Evolutionary conservation across 2,888 invertebrate species (phyloP).

Genomic region (Noctua janthe): DNA sequence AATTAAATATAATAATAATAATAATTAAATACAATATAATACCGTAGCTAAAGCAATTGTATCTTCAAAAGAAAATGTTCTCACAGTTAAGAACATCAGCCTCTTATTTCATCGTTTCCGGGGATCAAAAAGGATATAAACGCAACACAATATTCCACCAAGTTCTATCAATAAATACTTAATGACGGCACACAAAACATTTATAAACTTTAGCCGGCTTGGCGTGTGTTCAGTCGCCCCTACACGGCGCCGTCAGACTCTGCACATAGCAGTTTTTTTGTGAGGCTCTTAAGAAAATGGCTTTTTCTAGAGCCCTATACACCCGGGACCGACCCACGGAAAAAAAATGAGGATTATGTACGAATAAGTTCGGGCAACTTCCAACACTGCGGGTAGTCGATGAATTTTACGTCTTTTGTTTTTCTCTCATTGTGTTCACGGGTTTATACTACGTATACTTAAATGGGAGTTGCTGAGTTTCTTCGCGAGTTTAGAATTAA

Average conservation of each 20-base stretch:
- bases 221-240: conserved; percentile 28
- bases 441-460: conserved; percentile 36
- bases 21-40: neutral
- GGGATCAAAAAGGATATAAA: conserved; percentile 20
- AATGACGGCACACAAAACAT: conserved; percentile 35
- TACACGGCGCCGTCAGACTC: conserved; percentile 31
- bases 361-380: conserved; percentile 61
- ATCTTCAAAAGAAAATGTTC: neutral
- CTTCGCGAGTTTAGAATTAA: conserved; percentile 53
- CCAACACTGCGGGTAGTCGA: conserved; percentile 49
- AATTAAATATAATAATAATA: no score
- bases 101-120: conserved; percentile 14
- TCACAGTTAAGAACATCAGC: neutral
- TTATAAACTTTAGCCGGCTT: conserved; percentile 26
- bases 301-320: conserved; percentile 66
- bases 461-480: conserved; percentile 57
- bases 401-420: conserved; percentile 61
- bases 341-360: conserved; percentile 65
- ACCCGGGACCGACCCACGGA: conserved; percentile 63
- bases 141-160: neutral
- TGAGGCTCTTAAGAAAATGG: conserved; percentile 67
- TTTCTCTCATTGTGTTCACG: conserved; percentile 53
- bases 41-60: neutral
- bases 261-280: conserved; percentile 57
- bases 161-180: conserved; percentile 35